Evolutionary conservation across 2,113 vertebrate species (phyloP), one percentile per base, ranked within the genome.

Genomic region (Oryzias curvinotus): DNA sequence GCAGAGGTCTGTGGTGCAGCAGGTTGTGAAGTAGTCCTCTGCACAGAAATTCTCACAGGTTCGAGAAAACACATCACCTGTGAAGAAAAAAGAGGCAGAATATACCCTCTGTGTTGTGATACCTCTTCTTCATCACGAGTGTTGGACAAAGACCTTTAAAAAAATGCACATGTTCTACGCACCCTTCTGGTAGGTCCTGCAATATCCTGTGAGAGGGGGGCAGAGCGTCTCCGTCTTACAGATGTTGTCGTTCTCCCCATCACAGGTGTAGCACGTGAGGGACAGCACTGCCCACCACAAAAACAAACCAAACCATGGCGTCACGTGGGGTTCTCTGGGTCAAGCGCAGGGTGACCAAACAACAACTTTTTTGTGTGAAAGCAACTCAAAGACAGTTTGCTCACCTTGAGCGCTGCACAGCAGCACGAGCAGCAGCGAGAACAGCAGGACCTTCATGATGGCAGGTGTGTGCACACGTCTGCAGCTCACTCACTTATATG

Each of bases 371-470:
- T 4, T 1, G 0, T 3, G 30, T 30, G 8, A 19, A 44, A 69
- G 21, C 0, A 0, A 28, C 2, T 36, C 36, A 36, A 36, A 10
- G 10, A 12, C 8, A 4, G 1, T 28, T 46, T 1, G 0, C 78
- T 84, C 50, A 90, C 91, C 89, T 52, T 83, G 65, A 52, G 73
- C 21, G 75, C 80, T 83, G 17, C 85, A 88, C 62, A 90, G 54
- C 55, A 90, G 80, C 60, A 81, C 42, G 17, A 88, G 16, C 56
- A 88, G n/a, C 48, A 81, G 3, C 0, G 50, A 43, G 14, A 78
- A 56, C 36, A 88, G 59, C 26, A 88, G 62, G n/a, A 75, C 17
- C 70, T 90, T 90, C 88, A 92, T 92, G 84, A 46, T 89, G 78
- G 7, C 56, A 3, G 58, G 6, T 53, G 52, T 82, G 80, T 36